Conservation (phyloP, 2,888 invertebrate species). For the Pherbina coryleti region DNA sequence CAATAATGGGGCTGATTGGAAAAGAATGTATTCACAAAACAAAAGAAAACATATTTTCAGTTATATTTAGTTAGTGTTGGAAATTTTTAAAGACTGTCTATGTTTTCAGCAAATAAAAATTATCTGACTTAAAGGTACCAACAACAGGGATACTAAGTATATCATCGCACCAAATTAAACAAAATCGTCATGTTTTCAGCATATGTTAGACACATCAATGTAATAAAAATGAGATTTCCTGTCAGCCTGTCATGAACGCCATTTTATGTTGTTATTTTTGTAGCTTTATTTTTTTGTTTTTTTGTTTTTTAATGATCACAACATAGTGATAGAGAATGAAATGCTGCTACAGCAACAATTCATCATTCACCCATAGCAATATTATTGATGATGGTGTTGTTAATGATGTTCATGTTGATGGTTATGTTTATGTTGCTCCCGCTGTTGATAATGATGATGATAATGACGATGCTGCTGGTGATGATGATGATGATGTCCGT, state of each 20-base stretch:
- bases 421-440: not conserved
- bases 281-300: not conserved
- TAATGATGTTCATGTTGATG: constrained; percentile 1
- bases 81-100: no score
- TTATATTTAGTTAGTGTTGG: no score
- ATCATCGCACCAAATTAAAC: no score
- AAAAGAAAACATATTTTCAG: no score
- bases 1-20: no score
- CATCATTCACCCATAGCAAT: constrained; percentile 2
- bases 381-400: constrained; percentile 18
- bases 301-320: not conserved
- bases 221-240: constrained; percentile 23
- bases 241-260: constrained; percentile 21
- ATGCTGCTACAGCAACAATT: constrained; percentile 19
- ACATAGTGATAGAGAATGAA: not conserved
- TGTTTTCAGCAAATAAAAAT: no score
- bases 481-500: not conserved
- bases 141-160: no score
- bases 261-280: constrained; percentile 3
- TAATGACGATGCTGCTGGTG: not conserved
- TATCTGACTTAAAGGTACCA: no score
- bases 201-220: not conserved
- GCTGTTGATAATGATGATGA: not conserved
- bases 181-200: no score
- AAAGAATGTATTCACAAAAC: no score